Percentiles rank a stretch among this genome's conserved stretches.
These are phyloP conservation scores for Erythrocercus mccallii DNA, from an alignment of 2,113 vertebrate species.

Conservation along the genomic window DNA sequence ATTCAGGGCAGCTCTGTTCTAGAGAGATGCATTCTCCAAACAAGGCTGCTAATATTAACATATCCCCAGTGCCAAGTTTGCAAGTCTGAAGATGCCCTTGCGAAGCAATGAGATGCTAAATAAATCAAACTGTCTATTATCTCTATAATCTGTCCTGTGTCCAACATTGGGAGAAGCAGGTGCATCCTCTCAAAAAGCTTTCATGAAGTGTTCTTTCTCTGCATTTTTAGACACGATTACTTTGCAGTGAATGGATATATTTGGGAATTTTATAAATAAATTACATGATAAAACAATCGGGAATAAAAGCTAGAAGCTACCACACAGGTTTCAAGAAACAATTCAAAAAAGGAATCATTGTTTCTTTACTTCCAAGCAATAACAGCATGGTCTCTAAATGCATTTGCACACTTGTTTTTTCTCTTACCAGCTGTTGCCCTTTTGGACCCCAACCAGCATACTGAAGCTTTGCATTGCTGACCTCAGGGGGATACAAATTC, in stretches of 20 bases:
- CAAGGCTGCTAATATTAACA: neutral
- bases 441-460: conserved; percentile 95
- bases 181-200: neutral
- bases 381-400: neutral
- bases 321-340: neutral
- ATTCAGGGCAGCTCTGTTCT: neutral
- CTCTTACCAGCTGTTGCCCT: conserved; percentile 96
- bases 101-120: neutral
- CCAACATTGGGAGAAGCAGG: neutral
- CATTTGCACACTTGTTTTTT: neutral
- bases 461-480: conserved; percentile 90
- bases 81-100: neutral
- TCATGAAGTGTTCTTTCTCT: neutral
- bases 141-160: neutral
- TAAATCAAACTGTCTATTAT: neutral
- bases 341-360: neutral
- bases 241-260: neutral
- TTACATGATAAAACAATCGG: neutral
- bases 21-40: neutral
- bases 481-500: conserved; percentile 93
- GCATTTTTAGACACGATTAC: neutral
- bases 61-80: neutral
- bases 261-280: neutral
- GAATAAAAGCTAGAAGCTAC: neutral
- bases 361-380: neutral